phyloP scores from a whole-genome alignment of 2,888 invertebrate species.

The Nasonovia ribisnigri region DNA sequence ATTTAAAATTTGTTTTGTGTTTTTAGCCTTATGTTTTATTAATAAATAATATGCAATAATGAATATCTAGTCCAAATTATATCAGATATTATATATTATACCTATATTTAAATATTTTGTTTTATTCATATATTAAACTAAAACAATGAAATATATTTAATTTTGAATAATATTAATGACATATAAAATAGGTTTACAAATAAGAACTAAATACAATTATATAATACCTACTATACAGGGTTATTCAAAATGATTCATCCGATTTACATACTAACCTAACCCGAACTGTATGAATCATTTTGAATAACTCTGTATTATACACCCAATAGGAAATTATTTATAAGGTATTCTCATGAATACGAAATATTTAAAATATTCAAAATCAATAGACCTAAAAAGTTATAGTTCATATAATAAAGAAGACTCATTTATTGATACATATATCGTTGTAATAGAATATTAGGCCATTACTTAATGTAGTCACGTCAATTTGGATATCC shows the following conservation, averaged over 20 bases:
- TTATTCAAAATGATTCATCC: too few relatives aligned
- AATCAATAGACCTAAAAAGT: background rate
- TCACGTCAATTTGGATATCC: background rate
- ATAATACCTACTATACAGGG: background rate
- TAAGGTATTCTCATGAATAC: background rate
- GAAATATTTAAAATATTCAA: background rate
- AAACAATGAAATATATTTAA: background rate
- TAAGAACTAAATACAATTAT: background rate
- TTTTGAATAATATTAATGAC: background rate
- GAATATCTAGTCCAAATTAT: background rate
- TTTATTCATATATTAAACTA: background rate
- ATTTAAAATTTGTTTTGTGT: background rate
- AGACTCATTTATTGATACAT: background rate
- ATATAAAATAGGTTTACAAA: background rate
- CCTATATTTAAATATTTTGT: background rate
- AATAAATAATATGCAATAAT: background rate
- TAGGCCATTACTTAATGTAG: conserved; percentile 5
- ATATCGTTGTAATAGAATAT: background rate
- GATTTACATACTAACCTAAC: too few relatives aligned
- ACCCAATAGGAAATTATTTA: background rate
- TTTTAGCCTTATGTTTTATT: background rate
- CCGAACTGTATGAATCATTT: too few relatives aligned
- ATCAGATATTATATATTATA: background rate
- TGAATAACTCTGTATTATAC: too few relatives aligned
- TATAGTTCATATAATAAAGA: background rate